Evolutionary conservation across 2,888 invertebrate species (phyloP).

Genomic region (Ethmia dodecea): DNA sequence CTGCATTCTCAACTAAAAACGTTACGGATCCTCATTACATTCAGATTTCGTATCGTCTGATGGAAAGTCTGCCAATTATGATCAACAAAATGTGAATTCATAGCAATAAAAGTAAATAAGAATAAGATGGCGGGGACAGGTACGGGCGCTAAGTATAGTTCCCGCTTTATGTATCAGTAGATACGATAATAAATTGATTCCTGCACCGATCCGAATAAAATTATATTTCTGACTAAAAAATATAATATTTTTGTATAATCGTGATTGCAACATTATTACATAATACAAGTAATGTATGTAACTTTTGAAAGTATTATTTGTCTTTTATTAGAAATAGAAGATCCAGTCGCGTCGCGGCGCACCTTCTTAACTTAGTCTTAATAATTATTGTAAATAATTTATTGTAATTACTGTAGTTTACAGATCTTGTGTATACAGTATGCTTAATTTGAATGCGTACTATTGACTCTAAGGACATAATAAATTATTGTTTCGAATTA

Average conservation of each 20-base stretch:
- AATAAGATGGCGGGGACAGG: too few relatives aligned
- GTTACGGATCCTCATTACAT: too few relatives aligned
- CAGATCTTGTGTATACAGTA: constrained; percentile 62
- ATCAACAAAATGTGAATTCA: too few relatives aligned
- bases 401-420: constrained; percentile 41
- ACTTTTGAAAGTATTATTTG: constrained; percentile 48
- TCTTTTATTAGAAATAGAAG: neutral
- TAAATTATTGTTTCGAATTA: constrained; percentile 74
- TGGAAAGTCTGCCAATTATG: too few relatives aligned
- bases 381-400: constrained; percentile 58
- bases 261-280: constrained; percentile 9
- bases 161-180: too few relatives aligned
- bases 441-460: constrained; percentile 56
- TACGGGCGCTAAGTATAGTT: too few relatives aligned
- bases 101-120: too few relatives aligned
- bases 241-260: constrained; percentile 40
- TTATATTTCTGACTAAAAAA: constrained; percentile 34
- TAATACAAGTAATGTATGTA: constrained; percentile 11
- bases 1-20: too few relatives aligned
- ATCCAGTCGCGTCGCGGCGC: constrained; percentile 21
- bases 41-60: too few relatives aligned
- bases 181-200: too few relatives aligned
- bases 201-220: constrained; percentile 9
- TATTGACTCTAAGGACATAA: constrained; percentile 61
- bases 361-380: constrained; percentile 33